phyloP scores from a whole-genome alignment of 2,113 vertebrate species.

The Apaloderma vittatum region DNA sequence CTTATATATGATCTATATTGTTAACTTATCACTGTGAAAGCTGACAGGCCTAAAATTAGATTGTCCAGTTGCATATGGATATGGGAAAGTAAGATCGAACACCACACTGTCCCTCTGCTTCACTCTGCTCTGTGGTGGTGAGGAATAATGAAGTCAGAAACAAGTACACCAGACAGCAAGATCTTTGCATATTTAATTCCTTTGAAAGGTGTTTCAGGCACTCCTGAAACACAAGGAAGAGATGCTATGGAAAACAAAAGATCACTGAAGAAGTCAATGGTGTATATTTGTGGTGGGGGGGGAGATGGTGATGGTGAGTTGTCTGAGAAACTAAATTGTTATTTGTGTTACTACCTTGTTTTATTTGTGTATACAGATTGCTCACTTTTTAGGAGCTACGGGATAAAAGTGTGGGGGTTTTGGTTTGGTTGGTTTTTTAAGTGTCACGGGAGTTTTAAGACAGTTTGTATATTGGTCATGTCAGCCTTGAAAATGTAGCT shows the following conservation, averaged over 20 bases:
- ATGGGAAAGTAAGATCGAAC: not conserved
- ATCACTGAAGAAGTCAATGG: not conserved
- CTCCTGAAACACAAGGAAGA: not conserved
- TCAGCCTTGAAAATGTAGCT: not conserved
- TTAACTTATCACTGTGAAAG: slow-evolving; percentile 19
- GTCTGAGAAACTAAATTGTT: not conserved
- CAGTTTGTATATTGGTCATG: not conserved
- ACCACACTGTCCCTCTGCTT: not conserved
- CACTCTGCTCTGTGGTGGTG: not conserved
- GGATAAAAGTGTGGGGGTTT: not conserved
- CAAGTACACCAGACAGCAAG: not conserved
- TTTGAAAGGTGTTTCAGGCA: not conserved
- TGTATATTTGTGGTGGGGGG: not conserved
- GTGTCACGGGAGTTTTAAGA: not conserved
- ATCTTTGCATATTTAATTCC: not conserved
- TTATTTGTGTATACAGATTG: not conserved
- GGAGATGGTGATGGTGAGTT: not conserved
- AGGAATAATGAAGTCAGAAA: not conserved
- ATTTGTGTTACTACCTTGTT: not conserved
- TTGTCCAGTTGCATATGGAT: slow-evolving; percentile 5
- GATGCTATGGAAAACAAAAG: not conserved
- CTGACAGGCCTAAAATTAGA: slow-evolving; percentile 35
- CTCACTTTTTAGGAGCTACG: not conserved
- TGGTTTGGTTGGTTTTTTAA: not conserved
- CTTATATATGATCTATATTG: slow-evolving; percentile 35